Evolutionary conservation across 2,113 vertebrate genomes (phyloP), one percentile per base, ranked within the genome.

Genomic region (Nycticryphes semicollaris): DNA sequence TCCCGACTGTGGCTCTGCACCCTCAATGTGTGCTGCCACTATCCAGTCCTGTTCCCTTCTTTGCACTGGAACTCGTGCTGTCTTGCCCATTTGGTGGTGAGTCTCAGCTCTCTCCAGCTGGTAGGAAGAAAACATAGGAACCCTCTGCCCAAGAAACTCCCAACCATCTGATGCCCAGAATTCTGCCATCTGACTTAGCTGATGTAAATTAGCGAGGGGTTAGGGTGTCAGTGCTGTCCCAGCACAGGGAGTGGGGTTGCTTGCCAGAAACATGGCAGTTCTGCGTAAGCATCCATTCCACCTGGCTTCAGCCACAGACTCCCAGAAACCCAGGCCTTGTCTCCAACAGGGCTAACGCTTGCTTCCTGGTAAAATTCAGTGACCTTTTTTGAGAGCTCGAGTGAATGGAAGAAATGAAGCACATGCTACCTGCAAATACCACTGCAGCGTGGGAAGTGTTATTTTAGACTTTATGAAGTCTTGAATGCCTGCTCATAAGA

Each of bases 251-350:
- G 18, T 6, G 4, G 43, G 51, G 1, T 6, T 30, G 37, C 35
- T 15, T 84, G 37, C 37, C 59, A 30, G 59, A 45, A 80, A 54
- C 5, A 1, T 7, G 39, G 10, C 62, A 20, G 21, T 33, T 78
- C 25, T 56, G 30, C 16, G 28, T 35, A 14, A 48, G 74, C 33
- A 3, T 1, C 24, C 47, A 33, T 39, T 68, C 5, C 62, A 67
- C 33, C 59, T 78, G 83, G 20, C 51, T 89, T 64, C 13, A 4
- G 1, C 23, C 30, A 5, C 4, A 33, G 73, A 3, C 77, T 53
- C 0, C 60, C 24, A 6, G 3, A 48, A 69, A 60, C 54, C 41
- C 1, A 4, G 56, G 67, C 30, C 21, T 25, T 75, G 1, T 2
- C 28, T n/a, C 25, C 14, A 33, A 4, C 53, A 31, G 30, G 22